A percentile compares a stretch with the other conserved stretches of the same genome.
Evolutionary conservation across 1,140 invertebrate species (phyloP).

Genomic region (Apis cerana): DNA sequence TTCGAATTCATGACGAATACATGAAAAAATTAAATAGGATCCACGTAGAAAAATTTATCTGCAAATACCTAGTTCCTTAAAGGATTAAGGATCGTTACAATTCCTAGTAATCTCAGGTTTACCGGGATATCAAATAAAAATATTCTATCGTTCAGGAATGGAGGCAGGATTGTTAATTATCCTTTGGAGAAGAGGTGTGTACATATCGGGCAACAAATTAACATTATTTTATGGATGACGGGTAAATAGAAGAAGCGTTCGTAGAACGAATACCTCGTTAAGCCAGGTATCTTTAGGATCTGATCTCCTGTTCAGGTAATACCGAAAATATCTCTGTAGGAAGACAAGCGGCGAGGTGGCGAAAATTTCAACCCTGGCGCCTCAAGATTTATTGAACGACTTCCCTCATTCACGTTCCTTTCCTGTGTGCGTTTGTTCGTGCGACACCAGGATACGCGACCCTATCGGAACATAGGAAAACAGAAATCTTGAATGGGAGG

Average conservation of each 20-base stretch:
- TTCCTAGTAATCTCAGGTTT: background rate
- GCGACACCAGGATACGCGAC: background rate
- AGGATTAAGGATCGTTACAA: background rate
- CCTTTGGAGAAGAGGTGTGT: background rate
- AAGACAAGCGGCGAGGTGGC: conserved; percentile 63
- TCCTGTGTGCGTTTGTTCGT: background rate
- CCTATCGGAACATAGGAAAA: conserved; percentile 21
- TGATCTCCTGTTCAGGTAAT: conserved; percentile 65
- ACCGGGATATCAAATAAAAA: background rate
- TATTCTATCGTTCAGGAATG: background rate
- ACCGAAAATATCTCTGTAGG: conserved; percentile 45
- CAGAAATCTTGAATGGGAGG: conserved; percentile 20
- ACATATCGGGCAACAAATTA: conserved; percentile 40
- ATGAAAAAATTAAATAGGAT: too few species aligned
- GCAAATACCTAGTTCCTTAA: too few species aligned
- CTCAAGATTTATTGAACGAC: conserved; percentile 70
- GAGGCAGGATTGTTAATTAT: conserved; percentile 27
- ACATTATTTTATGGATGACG: conserved; percentile 42
- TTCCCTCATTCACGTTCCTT: conserved; percentile 28
- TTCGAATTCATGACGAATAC: too few species aligned
- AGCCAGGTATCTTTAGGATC: conserved; percentile 66
- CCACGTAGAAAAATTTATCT: too few species aligned
- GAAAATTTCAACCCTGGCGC: conserved; percentile 73
- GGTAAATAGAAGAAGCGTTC: conserved; percentile 41
- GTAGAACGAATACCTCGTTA: conserved; percentile 40